Conservation (phyloP, 2,888 invertebrate genomes). For the Hirtodrosophila histrioides region DNA sequence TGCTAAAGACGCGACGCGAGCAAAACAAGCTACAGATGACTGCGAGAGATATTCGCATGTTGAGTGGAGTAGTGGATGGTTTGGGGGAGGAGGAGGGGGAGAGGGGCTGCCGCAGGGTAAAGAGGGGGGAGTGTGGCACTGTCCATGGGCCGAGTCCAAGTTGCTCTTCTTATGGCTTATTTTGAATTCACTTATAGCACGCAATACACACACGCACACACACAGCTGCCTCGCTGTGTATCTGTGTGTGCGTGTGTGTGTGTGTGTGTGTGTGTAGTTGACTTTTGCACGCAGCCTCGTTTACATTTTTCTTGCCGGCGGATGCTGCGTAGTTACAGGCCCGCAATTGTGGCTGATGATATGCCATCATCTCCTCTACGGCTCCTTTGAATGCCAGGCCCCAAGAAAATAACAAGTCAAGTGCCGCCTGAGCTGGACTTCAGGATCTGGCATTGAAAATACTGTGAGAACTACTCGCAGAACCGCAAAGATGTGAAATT, state of each 20-base stretch:
- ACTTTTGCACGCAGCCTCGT: slow-evolving; percentile 53
- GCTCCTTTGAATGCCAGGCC: neutral
- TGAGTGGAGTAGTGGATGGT: too few relatives aligned
- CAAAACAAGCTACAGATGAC: slow-evolving; percentile 65
- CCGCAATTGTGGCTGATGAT: slow-evolving; percentile 49
- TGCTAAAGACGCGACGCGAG: slow-evolving; percentile 62
- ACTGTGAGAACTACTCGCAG: too few relatives aligned
- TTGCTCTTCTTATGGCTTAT: slow-evolving; percentile 49
- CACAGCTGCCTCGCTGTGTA: neutral
- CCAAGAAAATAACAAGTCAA: neutral
- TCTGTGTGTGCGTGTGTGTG: slow-evolving; percentile 1
- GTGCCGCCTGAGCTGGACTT: neutral
- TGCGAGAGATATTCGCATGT: neutral
- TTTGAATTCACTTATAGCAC: slow-evolving; percentile 59
- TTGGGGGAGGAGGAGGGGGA: neutral
- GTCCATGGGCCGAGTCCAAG: slow-evolving; percentile 20
- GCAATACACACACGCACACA: slow-evolving; percentile 24
- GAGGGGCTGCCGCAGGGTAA: slow-evolving; percentile 1
- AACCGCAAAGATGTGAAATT: too few relatives aligned
- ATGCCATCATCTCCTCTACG: neutral
- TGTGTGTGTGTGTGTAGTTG: slow-evolving; percentile 6
- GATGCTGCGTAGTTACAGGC: slow-evolving; percentile 72
- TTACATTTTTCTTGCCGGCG: slow-evolving; percentile 43
- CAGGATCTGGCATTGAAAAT: too few relatives aligned
- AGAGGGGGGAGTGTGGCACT: slow-evolving; percentile 14